Evolutionary conservation across 2,113 vertebrate species (phyloP).

Genomic region (Etheostoma spectabile): DNA sequence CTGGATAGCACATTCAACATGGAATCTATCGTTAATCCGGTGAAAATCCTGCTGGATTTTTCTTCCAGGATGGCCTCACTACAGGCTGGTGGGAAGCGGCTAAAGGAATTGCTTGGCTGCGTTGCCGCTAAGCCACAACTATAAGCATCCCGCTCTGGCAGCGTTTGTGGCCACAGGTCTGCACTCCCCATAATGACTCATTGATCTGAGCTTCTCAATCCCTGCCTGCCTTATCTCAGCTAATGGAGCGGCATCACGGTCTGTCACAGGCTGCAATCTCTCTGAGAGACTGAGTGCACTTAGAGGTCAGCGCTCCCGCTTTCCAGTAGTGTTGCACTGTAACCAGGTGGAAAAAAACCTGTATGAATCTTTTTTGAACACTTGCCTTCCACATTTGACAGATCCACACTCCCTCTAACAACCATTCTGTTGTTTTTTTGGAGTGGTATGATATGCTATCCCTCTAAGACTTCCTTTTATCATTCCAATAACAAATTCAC

Average conservation of each 20-base stretch:
- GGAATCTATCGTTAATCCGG: constrained; percentile 67
- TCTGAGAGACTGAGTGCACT: constrained; percentile 68
- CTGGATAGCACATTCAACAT: constrained; percentile 68
- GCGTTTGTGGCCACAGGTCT: constrained; percentile 22
- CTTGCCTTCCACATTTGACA: constrained; percentile 49
- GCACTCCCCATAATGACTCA: constrained; percentile 72
- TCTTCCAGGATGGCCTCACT: constrained; percentile 28
- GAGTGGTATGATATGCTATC: constrained; percentile 46
- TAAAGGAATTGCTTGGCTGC: constrained; percentile 44
- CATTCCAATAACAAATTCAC: constrained; percentile 68
- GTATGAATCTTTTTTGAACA: constrained; percentile 52
- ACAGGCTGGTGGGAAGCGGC: constrained; percentile 43
- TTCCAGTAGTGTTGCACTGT: constrained; percentile 10
- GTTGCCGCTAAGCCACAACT: constrained; percentile 57
- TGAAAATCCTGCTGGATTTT: constrained; percentile 67
- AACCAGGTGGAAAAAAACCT: constrained; percentile 30
- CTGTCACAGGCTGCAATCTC: constrained; percentile 60
- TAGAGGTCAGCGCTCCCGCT: constrained; percentile 66
- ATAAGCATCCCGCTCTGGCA: constrained; percentile 35
- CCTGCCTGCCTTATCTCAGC: constrained; percentile 72
- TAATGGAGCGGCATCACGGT: constrained; percentile 62
- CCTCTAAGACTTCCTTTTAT: constrained; percentile 70
- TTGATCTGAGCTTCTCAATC: constrained; percentile 75
- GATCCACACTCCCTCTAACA: constrained; percentile 37
- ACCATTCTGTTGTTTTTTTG: constrained; percentile 39